A percentile compares a stretch with the other conserved stretches of the same genome.
These are phyloP conservation scores for Muntiacus reevesi DNA, from an alignment of 2,113 vertebrate species.

Conservation along the genomic window DNA sequence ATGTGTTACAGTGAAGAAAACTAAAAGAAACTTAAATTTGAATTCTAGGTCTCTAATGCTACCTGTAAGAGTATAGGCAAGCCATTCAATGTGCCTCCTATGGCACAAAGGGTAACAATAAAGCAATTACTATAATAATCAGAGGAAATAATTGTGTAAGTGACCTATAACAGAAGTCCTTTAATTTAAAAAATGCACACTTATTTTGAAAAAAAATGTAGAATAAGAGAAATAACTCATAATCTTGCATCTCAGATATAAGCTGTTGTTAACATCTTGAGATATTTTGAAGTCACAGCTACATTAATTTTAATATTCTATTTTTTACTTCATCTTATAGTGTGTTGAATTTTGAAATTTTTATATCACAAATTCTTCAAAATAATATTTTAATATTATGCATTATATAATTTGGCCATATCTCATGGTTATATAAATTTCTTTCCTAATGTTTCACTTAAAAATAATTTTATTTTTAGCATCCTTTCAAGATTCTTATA, in stretches of 20 bases:
- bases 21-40: neutral
- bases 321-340: neutral
- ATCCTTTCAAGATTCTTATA: neutral
- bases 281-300: neutral
- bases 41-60: neutral
- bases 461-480: neutral
- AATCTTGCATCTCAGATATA: neutral
- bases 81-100: neutral
- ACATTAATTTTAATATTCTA: neutral
- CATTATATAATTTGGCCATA: neutral
- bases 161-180: neutral
- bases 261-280: neutral
- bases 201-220: neutral
- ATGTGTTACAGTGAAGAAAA: neutral
- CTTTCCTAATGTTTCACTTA: neutral
- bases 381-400: neutral
- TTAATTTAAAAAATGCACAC: neutral
- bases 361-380: neutral
- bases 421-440: neutral
- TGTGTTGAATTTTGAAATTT: neutral
- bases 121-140: neutral
- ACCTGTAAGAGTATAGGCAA: neutral
- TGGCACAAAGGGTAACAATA: neutral
- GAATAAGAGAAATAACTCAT: neutral
- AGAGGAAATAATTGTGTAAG: neutral